Base-by-base conservation (phyloP, 2,888 invertebrate genomes). In the Nudaria mundana region DNA sequence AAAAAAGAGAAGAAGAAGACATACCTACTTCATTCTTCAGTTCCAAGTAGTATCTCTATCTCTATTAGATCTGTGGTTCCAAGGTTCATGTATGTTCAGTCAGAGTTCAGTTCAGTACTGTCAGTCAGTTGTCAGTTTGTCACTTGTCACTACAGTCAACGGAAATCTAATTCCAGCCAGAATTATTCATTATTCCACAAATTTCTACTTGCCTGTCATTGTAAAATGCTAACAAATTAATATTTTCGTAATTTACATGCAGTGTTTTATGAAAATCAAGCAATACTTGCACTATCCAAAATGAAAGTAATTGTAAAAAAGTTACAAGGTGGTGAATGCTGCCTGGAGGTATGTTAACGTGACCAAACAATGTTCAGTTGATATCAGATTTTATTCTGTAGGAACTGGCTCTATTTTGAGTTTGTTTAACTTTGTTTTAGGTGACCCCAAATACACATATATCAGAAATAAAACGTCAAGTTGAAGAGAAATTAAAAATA, bases 261-360 rank as follows among this genome's bases (percentile, higher is more conserved):
- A 37, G 33, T 45, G 48, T 57, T 44, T 39, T 42, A 35, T 30
- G 34, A 41, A 47, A 50, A 41, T 44, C 43, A 30, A 37, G 37
- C 25, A 38, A 26, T 52, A 55, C 28, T 48, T 30, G 22, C 16
- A 47, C 32, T 29, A 37, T 32, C 40, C 44, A 82, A 60, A 66
- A 94, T 95, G 94, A 92, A 93, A 85, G 81, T 95, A 49, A 91
- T 86, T 59, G 90, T 95, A 36, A 95, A 94, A 85, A 92, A 93
- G 62, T 78, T 95, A 25, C 92, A 93, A 76, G 94, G 94, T 24
- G 92, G 91, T 39, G 93, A 93, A 78, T 93, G 92, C 68, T 82
- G 84, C 37, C 77, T 94, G 44, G 92, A 93, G 61, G 94, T 94
- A 75, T 66, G 73, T 77, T 28, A 22, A 38, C 20, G 20, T 7